Base-by-base conservation (phyloP, 2,888 invertebrate genomes). In the Teinopalpus imperialis region DNA sequence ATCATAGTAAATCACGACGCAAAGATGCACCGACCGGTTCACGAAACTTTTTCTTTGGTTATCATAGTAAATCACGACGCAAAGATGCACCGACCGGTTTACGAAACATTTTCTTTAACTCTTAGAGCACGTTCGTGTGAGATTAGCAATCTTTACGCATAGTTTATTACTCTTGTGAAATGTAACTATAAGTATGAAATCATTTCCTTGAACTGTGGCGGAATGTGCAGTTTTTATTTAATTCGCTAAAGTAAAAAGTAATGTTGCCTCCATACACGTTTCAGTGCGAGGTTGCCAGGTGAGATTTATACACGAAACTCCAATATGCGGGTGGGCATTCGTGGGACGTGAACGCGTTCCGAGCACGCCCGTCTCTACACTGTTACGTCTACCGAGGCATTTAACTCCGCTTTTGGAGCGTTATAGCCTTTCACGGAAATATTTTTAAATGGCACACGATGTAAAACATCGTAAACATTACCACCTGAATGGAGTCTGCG, bases 261-360 rank as follows among this genome's bases (percentile, higher is more conserved):
- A 26, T 8, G 12, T 42, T 10, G 26, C 23, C 36, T 32, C 31
- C 47, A 21, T 49, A 42, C 45, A 18, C 24, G 32, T 48, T 53
- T 54, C 27, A 30, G 51, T 48, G 45, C 51, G 44, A 52, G 53
- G 72, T 69, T 76, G 79, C 75, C 78, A 71, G 74, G 74, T 74
- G 61, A 74, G 76, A 83, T 81, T 81, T 81, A 80, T 79, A 68
- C 74, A 71, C 74, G 70, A 63, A 66, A 62, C 59, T 62, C 55
- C 59, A 63, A 71, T 67, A 69, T 63, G 61, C 61, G 62, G 63
- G 81, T 74, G 76, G 77, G 73, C 69, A 75, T 67, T 67, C 76
- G 81, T 76, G 71, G 79, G 77, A 52, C 54, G 73, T 62, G 68
- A 74, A 66, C 70, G 60, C 60, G 59, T 54, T 64, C 64, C 61